Percentiles rank a stretch among this genome's conserved stretches.
Evolutionary conservation across 1,140 invertebrate species (phyloP).

Genomic region (Megathymus violae): DNA sequence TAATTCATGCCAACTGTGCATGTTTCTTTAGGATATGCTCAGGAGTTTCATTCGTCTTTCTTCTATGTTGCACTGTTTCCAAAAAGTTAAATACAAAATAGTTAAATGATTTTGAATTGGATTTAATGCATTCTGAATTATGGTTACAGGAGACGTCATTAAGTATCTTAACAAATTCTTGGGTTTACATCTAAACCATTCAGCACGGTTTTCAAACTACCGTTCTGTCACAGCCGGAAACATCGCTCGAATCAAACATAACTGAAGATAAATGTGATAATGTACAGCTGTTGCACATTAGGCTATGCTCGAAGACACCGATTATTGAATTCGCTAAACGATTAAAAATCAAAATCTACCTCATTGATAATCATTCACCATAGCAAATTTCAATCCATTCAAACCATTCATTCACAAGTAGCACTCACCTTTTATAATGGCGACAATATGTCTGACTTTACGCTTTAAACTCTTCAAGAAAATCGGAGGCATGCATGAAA

Average conservation of each 20-base stretch:
- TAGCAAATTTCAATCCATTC: constrained; percentile 57
- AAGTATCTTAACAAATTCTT: no score
- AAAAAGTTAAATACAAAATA: no score
- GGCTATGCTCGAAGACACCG: constrained; percentile 37
- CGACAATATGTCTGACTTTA: constrained; percentile 55
- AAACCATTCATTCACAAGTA: constrained; percentile 56
- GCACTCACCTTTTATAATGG: constrained; percentile 49
- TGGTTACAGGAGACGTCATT: no score
- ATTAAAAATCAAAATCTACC: constrained; percentile 43
- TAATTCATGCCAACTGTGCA: no score
- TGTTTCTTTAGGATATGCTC: no score
- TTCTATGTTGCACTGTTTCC: no score
- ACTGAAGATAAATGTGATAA: neutral
- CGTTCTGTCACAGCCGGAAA: neutral
- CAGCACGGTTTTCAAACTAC: neutral
- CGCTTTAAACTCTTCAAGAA: constrained; percentile 44
- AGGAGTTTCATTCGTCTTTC: no score
- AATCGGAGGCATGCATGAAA: constrained; percentile 66
- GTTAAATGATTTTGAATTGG: no score
- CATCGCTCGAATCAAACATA: neutral
- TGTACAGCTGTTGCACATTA: constrained; percentile 25
- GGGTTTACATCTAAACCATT: no score
- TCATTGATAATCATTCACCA: constrained; percentile 62
- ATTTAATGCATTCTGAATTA: no score
- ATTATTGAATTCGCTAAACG: constrained; percentile 51